Conservation (phyloP, 2,888 invertebrate species). For the Parochlus steinenii region DNA sequence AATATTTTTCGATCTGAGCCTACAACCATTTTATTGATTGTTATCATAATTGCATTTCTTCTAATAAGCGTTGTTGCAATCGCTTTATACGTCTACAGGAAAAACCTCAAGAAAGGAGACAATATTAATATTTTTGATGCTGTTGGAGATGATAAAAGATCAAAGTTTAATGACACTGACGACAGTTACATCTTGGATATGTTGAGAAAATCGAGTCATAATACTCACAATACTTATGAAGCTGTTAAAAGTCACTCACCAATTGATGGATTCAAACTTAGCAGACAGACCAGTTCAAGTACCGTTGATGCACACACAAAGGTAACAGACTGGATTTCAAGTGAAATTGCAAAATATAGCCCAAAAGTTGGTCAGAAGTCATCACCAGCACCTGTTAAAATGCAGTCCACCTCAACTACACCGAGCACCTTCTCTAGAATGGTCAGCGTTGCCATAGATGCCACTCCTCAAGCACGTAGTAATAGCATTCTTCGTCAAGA, state of each 20-base stretch:
- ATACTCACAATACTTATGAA: constrained; percentile 29
- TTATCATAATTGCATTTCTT: constrained; percentile 51
- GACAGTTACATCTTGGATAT: constrained; percentile 28
- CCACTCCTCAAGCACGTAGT: constrained; percentile 56
- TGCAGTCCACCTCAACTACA: constrained; percentile 18
- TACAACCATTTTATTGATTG: constrained; percentile 43
- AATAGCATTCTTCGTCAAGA: constrained; percentile 56
- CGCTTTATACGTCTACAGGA: constrained; percentile 14
- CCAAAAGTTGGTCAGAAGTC: constrained; percentile 31
- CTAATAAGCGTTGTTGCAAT: constrained; percentile 43
- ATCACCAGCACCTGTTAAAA: not conserved
- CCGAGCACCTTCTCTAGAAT: constrained; percentile 31
- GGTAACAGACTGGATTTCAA: constrained; percentile 73
- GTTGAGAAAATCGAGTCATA: constrained; percentile 19
- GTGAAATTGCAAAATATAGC: constrained; percentile 56
- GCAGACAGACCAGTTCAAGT: constrained; percentile 57
- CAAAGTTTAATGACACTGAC: constrained; percentile 25
- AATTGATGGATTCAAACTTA: constrained; percentile 43
- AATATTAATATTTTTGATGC: constrained; percentile 18
- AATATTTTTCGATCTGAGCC: constrained; percentile 39
- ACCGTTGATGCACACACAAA: constrained; percentile 75
- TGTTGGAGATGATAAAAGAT: constrained; percentile 28
- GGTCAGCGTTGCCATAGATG: constrained; percentile 62
- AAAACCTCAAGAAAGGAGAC: constrained; percentile 12
- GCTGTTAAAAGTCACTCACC: constrained; percentile 32